Evolutionary conservation across 2,113 vertebrate species (phyloP).

Genomic region (Haemorhous mexicanus): DNA sequence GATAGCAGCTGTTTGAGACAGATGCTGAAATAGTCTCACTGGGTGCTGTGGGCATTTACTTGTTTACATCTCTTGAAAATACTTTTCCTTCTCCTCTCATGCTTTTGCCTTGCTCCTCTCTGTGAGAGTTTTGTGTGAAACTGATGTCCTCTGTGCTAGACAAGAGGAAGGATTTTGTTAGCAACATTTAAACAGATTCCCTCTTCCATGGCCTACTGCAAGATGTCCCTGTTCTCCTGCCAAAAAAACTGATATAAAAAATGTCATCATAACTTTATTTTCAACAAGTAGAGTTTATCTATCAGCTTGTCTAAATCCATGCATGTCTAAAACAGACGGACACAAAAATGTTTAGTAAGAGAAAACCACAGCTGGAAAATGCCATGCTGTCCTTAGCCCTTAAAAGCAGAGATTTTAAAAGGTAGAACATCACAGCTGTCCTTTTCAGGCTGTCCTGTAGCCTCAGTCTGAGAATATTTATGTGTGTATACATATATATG

Average conservation of each 20-base stretch:
- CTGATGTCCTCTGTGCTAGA: not conserved
- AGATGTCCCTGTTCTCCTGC: not conserved
- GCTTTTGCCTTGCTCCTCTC: not conserved
- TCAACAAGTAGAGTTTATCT: conserved; percentile 3
- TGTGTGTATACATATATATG: conserved; percentile 9
- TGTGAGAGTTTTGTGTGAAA: not conserved
- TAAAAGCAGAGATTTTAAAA: conserved; percentile 7
- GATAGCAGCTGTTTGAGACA: not conserved
- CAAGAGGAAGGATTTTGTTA: not conserved
- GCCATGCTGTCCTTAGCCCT: not conserved
- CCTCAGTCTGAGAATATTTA: conserved; percentile 37
- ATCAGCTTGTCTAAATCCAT: not conserved
- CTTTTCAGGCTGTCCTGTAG: conserved; percentile 14
- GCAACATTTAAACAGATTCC: not conserved
- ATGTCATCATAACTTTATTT: not conserved
- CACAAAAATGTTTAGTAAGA: not conserved
- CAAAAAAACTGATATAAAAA: not conserved
- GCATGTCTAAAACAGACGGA: not conserved
- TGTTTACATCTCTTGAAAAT: not conserved
- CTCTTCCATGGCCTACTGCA: not conserved
- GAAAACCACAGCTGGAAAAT: conserved; percentile 25
- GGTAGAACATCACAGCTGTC: not conserved
- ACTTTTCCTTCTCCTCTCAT: not conserved
- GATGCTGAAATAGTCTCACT: not conserved
- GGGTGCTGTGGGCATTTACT: not conserved